Conservation (phyloP, 1,140 invertebrate species). For the Aleiodes sp. region DNA sequence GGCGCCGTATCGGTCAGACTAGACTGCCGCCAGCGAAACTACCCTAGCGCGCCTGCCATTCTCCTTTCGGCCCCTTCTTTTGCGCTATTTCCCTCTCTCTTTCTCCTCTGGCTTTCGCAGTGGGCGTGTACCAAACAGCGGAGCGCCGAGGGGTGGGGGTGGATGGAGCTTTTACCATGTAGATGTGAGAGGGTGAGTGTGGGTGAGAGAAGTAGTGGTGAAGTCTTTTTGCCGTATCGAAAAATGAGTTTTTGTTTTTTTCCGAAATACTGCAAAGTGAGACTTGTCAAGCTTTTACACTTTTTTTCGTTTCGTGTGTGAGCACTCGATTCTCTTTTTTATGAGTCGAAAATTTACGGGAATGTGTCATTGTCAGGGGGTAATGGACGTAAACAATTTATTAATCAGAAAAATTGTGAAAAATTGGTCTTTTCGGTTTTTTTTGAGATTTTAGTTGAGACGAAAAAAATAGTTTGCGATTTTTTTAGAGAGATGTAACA, state of each 20-base stretch:
- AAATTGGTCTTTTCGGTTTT: too few species aligned
- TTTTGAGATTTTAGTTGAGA: too few species aligned
- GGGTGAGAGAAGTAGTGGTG: conserved; percentile 21
- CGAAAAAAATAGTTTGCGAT: too few species aligned
- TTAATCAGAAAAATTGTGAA: too few species aligned
- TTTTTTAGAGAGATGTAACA: too few species aligned
- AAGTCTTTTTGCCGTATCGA: neutral
- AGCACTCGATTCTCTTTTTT: too few species aligned
- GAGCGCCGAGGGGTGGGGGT: neutral
- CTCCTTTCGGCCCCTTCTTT: too few species aligned
- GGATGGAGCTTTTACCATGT: conserved; percentile 15
- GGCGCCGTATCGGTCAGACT: conserved; percentile 62
- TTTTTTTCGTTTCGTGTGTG: neutral
- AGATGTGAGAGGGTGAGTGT: conserved; percentile 29
- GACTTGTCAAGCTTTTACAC: neutral
- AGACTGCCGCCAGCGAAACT: conserved; percentile 53
- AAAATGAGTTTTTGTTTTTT: conserved; percentile 3
- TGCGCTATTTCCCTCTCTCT: conserved; percentile 39
- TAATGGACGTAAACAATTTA: too few species aligned
- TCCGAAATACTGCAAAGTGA: too few species aligned
- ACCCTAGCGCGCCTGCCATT: conserved; percentile 46
- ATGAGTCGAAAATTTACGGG: too few species aligned
- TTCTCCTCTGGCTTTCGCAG: conserved; percentile 41
- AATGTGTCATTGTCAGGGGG: too few species aligned
- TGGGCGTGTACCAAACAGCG: conserved; percentile 51